Base-by-base conservation (phyloP, 1,140 invertebrate genomes). In the Arctopsyche grandis region DNA sequence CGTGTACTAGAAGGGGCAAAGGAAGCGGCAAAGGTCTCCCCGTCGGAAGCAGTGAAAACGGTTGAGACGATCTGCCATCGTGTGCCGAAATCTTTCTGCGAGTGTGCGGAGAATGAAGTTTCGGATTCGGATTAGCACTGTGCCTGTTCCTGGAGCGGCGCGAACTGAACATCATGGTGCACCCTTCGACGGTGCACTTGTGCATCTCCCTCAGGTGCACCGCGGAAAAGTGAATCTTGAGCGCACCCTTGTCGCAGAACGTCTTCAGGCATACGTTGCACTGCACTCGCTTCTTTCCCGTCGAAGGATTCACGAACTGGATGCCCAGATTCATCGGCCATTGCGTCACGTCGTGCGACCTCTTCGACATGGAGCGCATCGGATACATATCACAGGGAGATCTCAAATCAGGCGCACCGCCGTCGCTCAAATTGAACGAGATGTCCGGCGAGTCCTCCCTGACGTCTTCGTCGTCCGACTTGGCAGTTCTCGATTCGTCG, bases 181-280 rank as follows among this genome's bases (percentile, higher is more conserved):
- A 95, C 52, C 93, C 93, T 77, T 92, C 90, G 43, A 94, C 91
- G 21, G 93, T 94, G 88, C 94, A 95, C 84, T 92, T 91, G 86
- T 93, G 93, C 92, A 95, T 92, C 85, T 94, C 93, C 5, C 91
- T 86, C 69, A 93, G 84, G 84, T 96, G 94, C 48, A 99, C 99
- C 0, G 98, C 98, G 71, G 97, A 99, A 85, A 99, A 99, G 85
- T 99, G 99, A 43, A 99, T 99, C 89, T 99, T 99, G 5, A 99
- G 90, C 7, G 99, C 99, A 73, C 98, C 98, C 89, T 99, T 99
- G 89, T 99, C 99, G 91, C 99, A 99, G 89, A 99, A 99, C 79
- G 98, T 99, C 86, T 99, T 99, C 70, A 98, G 91, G 86, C 98
- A 99, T 66, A 98, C 97, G 85, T 98, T 97, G 89, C 98, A 99